Percentiles rank a stretch among this genome's conserved stretches.
phyloP scores from a whole-genome alignment of 2,888 invertebrate species.

The Mythimna lalbum region DNA sequence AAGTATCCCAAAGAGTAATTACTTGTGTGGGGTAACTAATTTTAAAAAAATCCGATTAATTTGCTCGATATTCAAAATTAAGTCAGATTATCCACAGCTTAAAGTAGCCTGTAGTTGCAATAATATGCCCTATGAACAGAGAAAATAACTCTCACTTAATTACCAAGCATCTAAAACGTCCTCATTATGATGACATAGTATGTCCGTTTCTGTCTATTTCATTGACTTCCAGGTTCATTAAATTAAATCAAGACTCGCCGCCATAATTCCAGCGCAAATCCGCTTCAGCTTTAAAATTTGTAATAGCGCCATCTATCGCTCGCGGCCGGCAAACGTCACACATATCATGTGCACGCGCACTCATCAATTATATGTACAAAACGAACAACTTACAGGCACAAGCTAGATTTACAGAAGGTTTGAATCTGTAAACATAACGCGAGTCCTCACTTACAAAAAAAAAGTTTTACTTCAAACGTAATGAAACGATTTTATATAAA shows the following conservation, averaged over 20 bases:
- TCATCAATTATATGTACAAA: constrained; percentile 67
- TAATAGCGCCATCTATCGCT: constrained; percentile 62
- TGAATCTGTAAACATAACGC: neutral
- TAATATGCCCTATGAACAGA: neutral
- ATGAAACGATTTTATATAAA: neutral
- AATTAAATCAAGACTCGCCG: constrained; percentile 46
- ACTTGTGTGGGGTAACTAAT: too few relatives aligned
- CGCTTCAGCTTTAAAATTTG: constrained; percentile 37
- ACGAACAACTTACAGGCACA: constrained; percentile 38
- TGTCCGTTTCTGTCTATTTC: constrained; percentile 26
- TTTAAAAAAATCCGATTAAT: too few relatives aligned
- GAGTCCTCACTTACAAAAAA: too few relatives aligned
- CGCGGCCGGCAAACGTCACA: constrained; percentile 49
- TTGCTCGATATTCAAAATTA: neutral
- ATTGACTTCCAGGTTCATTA: constrained; percentile 59
- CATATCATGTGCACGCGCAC: constrained; percentile 67
- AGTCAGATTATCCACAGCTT: neutral
- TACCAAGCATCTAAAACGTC: constrained; percentile 13
- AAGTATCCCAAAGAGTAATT: too few relatives aligned
- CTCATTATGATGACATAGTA: constrained; percentile 29
- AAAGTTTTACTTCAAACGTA: too few relatives aligned
- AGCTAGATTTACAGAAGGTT: constrained; percentile 36
- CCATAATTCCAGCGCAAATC: constrained; percentile 44
- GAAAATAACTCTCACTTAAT: constrained; percentile 2
- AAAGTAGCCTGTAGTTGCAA: neutral